Base-by-base conservation (phyloP, 2,888 invertebrate species). In the Axea sp. region DNA sequence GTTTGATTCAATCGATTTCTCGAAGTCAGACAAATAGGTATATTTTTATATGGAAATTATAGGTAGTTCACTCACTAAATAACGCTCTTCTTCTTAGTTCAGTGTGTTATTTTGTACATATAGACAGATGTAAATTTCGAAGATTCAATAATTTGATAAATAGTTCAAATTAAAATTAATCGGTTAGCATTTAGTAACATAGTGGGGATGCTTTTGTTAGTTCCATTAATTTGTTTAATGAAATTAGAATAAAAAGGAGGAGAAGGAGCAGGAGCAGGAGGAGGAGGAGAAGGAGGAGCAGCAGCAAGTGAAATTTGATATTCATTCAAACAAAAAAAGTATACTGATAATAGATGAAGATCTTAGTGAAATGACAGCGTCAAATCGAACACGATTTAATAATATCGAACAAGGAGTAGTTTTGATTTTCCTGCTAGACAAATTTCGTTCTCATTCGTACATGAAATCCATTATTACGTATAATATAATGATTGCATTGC, bases 1-100 rank as follows among this genome's bases (percentile, higher is more conserved):
- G 57, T 67, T 68, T 51, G 17, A 33, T 57, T 68, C 68, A 43
- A 57, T 57, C 67, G 24, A 57, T 37, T 67, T 57, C 28, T 55
- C 55, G 47, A 67, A 12, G 37, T 43, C 55, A 57, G 15, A 67
- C 55, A 67, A 67, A 57, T 57, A 57, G 57, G 31, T 67, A 67
- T 67, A 67, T 67, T 67, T 67, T 67, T 67, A 67, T 67, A 67
- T 67, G 57, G 26, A 67, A 67, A 67, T 55, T 55, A 30, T 53
- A 53, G 37, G 35, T 65, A 65, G 43, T 22, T 45, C 33, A 59
- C 26, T 30, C 28, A n/a, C 9, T 14, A 39, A 14, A 26, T 2
- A 14, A 43, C 22, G 43, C 55, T 35, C 45, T 45, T 43, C 53
- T 28, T 53, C 53, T 55, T 55, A 47, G 47, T 65, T 65, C 22